A percentile compares a stretch with the other conserved stretches of the same genome.
phyloP scores from a whole-genome alignment of 2,888 invertebrate species.

The Cryptus viduatorius region DNA sequence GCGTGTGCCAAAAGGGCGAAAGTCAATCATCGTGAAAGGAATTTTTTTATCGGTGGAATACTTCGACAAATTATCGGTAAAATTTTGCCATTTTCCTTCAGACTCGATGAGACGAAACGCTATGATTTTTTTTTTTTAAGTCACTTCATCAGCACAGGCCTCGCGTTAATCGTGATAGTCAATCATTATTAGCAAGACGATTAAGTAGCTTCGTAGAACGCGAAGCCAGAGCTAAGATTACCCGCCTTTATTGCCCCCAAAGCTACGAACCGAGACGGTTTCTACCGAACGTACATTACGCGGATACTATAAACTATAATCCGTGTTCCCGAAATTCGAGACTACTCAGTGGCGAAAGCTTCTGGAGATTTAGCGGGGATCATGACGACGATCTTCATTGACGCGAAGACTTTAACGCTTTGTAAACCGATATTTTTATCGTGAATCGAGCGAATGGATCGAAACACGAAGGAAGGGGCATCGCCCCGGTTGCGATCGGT shows the following conservation, averaged over 20 bases:
- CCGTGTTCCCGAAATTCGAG: constrained; percentile 18
- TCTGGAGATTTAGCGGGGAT: neutral
- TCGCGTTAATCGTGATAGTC: no score
- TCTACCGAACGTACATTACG: neutral
- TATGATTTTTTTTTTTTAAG: neutral
- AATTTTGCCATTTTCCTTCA: no score
- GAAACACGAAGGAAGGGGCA: neutral
- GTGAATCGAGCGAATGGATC: constrained; percentile 36
- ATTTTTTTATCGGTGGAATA: no score
- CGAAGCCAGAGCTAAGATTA: neutral
- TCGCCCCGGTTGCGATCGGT: constrained; percentile 1
- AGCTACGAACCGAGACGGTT: no score
- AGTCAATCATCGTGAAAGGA: no score
- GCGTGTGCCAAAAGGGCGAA: no score
- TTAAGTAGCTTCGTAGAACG: neutral
- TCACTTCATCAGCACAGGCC: no score
- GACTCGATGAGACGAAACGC: no score
- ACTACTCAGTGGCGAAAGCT: neutral
- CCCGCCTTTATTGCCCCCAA: no score
- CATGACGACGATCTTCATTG: constrained; percentile 27
- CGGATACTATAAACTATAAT: constrained; percentile 28
- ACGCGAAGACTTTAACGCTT: constrained; percentile 25
- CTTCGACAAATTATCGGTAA: no score
- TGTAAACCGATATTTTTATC: constrained; percentile 28
- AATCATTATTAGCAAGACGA: no score